Evolutionary conservation across 2,888 invertebrate species (phyloP), one percentile per base, ranked within the genome.

Genomic region (Formica aserva): DNA sequence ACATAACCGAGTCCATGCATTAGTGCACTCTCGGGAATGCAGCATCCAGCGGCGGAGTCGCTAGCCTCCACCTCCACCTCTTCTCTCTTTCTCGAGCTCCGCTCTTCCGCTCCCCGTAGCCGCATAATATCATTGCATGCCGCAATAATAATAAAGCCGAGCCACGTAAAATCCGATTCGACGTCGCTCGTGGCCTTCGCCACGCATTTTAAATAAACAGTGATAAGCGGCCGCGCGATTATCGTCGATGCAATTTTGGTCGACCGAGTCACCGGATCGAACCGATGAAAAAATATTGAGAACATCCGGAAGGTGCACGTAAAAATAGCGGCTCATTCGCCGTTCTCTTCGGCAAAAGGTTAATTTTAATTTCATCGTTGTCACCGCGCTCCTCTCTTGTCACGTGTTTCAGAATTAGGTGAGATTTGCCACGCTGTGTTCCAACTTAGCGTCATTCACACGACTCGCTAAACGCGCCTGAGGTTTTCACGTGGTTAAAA

Each of bases 1-100:
- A 72, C 78, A 80, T 80, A 80, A 80, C 72, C 60, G 71, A 69
- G 71, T 60, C 71, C 78, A 45, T 71, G 57, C 72, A 45, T 78
- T 78, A 71, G 57, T 22, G 71, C 60, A 71, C 78, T 32, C 78
- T 41, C 71, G 45, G 22, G 78, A 80, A 80, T 62, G 72, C 78
- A 72, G 78, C 78, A 72, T 80, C 78, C 78, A 77, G 29, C 78
- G 45, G 55, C 55, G 67, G 26, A 45, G 45, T 69, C 41, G 60
- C 76, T 52, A 3, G 41, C 38, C 71, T 35, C 18, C 15, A 2
- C 13, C n/a, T n/a, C 9, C 32, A 3, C 62, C 32, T 38, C 29
- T 26, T 18, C 41, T 13, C 18, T 26, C 48, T 11, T 38, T 18
- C 45, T 18, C 45, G 38, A 52, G 52, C 65, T 18, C 15, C 41